Conservation (phyloP, 2,113 vertebrate species). For the Albula glossodonta region DNA sequence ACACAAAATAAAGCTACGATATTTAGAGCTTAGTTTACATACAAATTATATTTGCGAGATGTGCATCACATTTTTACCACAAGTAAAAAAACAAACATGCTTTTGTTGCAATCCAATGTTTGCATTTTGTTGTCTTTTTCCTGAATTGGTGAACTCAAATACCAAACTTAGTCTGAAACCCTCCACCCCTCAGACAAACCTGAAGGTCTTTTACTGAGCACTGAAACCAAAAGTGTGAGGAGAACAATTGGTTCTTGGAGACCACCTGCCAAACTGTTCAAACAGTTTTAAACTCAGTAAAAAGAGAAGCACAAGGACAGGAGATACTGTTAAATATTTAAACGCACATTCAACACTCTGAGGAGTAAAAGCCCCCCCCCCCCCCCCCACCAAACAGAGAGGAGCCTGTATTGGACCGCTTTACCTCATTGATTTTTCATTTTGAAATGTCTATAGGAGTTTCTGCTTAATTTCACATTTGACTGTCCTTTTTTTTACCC, state of each 20-base stretch:
- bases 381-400: not conserved
- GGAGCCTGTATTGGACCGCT: not conserved
- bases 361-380: not conserved
- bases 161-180: not conserved
- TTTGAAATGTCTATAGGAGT: not conserved
- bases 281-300: conserved; percentile 9
- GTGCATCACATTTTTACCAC: too few species aligned
- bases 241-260: not conserved
- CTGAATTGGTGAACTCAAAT: not conserved
- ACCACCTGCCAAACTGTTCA: not conserved
- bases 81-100: too few species aligned
- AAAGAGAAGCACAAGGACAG: conserved; percentile 4
- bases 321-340: conserved; percentile 16
- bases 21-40: too few species aligned
- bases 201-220: not conserved
- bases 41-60: too few species aligned
- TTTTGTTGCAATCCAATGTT: too few species aligned
- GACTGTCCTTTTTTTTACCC: not conserved
- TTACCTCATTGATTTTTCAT: not conserved
- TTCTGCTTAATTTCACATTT: not conserved
- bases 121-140: not conserved
- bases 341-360: conserved; percentile 1
- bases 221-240: not conserved
- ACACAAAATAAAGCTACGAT: not conserved
- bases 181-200: not conserved